Evolutionary conservation across 2,888 invertebrate genomes (phyloP).

Genomic region (Cephus runcator): DNA sequence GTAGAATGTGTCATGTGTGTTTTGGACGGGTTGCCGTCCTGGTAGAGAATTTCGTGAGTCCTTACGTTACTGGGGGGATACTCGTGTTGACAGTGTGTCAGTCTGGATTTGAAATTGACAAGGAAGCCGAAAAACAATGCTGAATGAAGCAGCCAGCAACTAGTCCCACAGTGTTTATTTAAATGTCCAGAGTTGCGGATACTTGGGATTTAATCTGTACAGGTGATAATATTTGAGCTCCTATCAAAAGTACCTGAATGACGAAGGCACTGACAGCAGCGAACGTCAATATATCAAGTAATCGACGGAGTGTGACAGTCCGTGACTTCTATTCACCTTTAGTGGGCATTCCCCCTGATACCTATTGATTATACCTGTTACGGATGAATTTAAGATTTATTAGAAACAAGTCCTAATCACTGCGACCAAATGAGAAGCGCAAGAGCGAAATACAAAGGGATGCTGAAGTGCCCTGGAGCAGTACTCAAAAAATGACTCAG

Average conservation of each 20-base stretch:
- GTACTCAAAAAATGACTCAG: slow-evolving; percentile 3
- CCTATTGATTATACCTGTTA: background rate
- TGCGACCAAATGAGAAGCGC: slow-evolving; percentile 56
- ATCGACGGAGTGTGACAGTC: background rate
- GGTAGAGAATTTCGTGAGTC: background rate
- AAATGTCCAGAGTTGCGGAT: background rate
- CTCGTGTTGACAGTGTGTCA: background rate
- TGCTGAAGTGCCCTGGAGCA: background rate
- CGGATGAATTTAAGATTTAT: background rate
- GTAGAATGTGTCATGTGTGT: background rate
- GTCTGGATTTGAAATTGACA: background rate
- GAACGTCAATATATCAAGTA: background rate
- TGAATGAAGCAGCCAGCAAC: background rate
- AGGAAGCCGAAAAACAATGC: background rate
- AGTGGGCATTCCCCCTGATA: background rate
- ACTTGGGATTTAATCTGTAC: background rate
- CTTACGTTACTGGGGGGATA: background rate
- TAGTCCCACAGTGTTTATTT: background rate
- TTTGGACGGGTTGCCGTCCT: background rate
- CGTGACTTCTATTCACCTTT: background rate
- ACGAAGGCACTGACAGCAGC: background rate
- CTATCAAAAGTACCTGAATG: background rate
- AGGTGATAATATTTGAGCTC: background rate
- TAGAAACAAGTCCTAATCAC: slow-evolving; percentile 30
- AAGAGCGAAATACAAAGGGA: slow-evolving; percentile 43